Percentiles rank a stretch among this genome's conserved stretches.
Conservation (phyloP, 2,888 invertebrate species). For the Drosophila emarginata region DNA sequence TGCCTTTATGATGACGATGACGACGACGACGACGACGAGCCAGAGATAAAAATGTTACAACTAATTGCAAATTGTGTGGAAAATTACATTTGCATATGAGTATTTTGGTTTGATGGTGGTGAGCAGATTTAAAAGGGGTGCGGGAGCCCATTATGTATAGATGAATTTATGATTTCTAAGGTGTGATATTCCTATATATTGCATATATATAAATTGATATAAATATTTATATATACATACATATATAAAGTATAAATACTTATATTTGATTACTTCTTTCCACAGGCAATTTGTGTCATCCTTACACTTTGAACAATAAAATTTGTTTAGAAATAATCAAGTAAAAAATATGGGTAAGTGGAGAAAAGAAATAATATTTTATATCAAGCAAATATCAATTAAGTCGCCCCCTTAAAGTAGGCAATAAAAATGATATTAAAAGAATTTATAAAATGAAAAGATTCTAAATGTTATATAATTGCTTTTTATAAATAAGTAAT, state of each 20-base stretch:
- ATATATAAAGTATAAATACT: not conserved
- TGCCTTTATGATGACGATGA: constrained; percentile 65
- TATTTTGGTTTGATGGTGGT: constrained; percentile 11
- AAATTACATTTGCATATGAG: constrained; percentile 68
- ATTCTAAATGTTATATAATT: not conserved
- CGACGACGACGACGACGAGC: constrained; percentile 8
- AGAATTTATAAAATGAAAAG: not conserved
- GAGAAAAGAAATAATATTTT: no score
- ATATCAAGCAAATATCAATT: no score
- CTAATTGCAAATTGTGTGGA: constrained; percentile 78
- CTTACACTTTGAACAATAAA: not conserved
- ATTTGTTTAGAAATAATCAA: not conserved
- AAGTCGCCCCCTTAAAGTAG: not conserved
- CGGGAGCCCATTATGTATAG: not conserved
- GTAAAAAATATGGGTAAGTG: no score
- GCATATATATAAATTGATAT: not conserved
- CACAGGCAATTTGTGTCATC: not conserved
- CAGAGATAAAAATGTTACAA: constrained; percentile 60
- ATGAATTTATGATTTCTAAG: constrained; percentile 7
- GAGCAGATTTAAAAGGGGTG: not conserved
- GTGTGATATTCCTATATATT: not conserved
- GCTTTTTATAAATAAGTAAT: no score
- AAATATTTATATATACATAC: not conserved
- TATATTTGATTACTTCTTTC: not conserved
- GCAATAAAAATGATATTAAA: not conserved